Evolutionary conservation across 1,140 invertebrate genomes (phyloP), one percentile per base, ranked within the genome.

Genomic region (Physella acuta): DNA sequence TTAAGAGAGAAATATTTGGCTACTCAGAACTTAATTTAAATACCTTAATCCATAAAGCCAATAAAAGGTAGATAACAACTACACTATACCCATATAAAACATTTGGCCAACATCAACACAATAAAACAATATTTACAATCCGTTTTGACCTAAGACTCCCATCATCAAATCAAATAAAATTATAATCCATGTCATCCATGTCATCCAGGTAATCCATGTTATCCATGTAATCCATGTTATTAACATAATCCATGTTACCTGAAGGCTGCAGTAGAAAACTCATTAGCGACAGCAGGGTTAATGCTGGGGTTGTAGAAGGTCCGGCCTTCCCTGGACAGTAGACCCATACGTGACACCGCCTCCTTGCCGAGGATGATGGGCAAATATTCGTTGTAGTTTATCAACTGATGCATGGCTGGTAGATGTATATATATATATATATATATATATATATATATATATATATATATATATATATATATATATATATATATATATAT

Each of bases 371-470:
- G 16, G 30, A 70, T 31, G 17, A 66, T 16, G 24, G 68, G 68
- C 4, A 73, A 56, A 34, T 64, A 99, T 71, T 97, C 90, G 44
- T 89, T 87, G 76, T 93, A 99, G 1, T 94, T 97, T 34, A 99
- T 95, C 74, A 95, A 91, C 82, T 99, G 97, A 87, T 97, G 93
- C 82, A 93, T 97, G 8, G 95, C 95, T 63, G 61, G n/a, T n/a
- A n/a, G n/a, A n/a, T n/a, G n/a, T n/a, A n/a, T n/a, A n/a, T n/a
- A n/a, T n/a, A n/a, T n/a, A n/a, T n/a, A n/a, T n/a, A n/a, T n/a
- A n/a, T n/a, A n/a, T n/a, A n/a, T n/a, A n/a, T n/a, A n/a, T n/a
- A n/a, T n/a, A n/a, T n/a, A n/a, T n/a, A n/a, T n/a, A n/a, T n/a
- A n/a, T n/a, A n/a, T n/a, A n/a, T n/a, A n/a, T n/a, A n/a, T n/a